Evolutionary conservation across 2,888 invertebrate genomes (phyloP), one percentile per base, ranked within the genome.

Genomic region (Carpatolechia fugitivella): DNA sequence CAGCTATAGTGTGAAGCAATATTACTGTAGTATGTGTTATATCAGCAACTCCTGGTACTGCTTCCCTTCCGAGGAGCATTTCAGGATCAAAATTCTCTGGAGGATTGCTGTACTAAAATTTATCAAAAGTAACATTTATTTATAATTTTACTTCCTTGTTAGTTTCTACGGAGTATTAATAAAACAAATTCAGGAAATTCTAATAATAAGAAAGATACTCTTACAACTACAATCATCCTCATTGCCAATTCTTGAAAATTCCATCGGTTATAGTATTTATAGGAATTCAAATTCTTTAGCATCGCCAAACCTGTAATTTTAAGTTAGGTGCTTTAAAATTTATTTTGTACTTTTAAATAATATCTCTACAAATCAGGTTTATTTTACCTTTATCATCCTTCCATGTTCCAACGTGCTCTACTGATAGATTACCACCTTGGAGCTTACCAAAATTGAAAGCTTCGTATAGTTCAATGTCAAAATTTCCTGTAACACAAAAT

Each of bases 361-460:
- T 6, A 38, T 3, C 8, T 7, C 38, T 13, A 38, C 13, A 16
- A 6, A 16, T 1, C 8, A n/a, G 16, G 16, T 16, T 14, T 6
- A 20, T 41, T 29, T 57, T 61, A 64, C 73, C 72, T 33, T 50
- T 56, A 7, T 52, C 13, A 5, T 8, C 0, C 47, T 56, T 63
- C 79, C 80, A 83, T 1, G 54, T 54, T 31, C 78, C 81, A 13
- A 69, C 36, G 31, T 65, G 52, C 3, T 59, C 60, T 0, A 74
- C 36, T 3, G 70, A 69, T 24, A 79, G 64, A 46, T 62, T 58
- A 4, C 82, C 80, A 4, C 78, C 79, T 69, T 79, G 80, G 1
- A 71, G 60, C 66, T 75, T 82, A 0, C 85, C 85, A 53, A 74
- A 82, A 62, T 82, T 85, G 49, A 64, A 82, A 1, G 78, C 55